These are phyloP conservation scores for Sarcophaga rosellei DNA, from an alignment of 2,888 invertebrate genomes.

Conservation along the genomic window DNA sequence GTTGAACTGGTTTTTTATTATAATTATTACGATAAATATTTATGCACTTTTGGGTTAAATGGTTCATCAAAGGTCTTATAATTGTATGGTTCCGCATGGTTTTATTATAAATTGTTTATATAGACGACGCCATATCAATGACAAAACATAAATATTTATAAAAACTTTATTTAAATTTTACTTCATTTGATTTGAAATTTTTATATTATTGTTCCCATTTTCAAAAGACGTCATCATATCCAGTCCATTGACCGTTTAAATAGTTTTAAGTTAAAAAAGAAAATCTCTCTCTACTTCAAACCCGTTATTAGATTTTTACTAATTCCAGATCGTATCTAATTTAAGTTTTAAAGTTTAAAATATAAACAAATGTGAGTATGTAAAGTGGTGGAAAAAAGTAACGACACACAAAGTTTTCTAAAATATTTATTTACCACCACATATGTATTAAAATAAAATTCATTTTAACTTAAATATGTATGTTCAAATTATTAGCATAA, in stretches of 20 bases:
- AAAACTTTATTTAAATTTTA: slow-evolving; percentile 1
- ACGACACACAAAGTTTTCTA: no score
- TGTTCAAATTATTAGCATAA: no score
- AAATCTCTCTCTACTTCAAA: not conserved
- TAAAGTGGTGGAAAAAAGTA: no score
- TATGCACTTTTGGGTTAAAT: not conserved
- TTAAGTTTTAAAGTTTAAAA: no score
- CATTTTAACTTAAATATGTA: no score
- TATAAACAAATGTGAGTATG: no score
- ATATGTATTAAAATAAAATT: no score
- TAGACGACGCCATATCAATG: slow-evolving; percentile 45
- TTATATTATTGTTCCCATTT: not conserved
- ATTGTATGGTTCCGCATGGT: not conserved
- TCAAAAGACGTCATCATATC: not conserved
- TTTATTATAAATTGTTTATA: not conserved
- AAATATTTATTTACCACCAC: no score
- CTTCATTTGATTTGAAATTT: not conserved
- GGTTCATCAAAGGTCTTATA: not conserved
- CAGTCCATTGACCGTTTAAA: slow-evolving; percentile 50
- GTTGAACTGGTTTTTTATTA: not conserved
- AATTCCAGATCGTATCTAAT: not conserved
- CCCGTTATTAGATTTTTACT: not conserved
- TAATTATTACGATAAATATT: not conserved
- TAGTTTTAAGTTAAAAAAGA: not conserved
- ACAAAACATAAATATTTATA: not conserved